These are phyloP conservation scores for Piprites chloris DNA, from an alignment of 2,113 vertebrate species.

Conservation along the genomic window DNA sequence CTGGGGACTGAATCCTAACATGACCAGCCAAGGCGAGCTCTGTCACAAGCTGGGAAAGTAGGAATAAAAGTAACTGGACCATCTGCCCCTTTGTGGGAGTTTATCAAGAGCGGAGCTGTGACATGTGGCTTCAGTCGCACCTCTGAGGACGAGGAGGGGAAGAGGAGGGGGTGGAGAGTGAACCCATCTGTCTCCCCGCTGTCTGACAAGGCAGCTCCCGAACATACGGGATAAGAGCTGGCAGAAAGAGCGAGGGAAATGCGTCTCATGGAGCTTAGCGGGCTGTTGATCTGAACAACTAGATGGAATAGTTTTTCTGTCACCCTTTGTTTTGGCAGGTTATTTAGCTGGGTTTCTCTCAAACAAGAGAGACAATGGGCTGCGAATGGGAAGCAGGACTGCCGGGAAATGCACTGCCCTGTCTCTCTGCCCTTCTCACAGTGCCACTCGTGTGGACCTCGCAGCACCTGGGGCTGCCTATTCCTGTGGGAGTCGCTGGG, in stretches of 20 bases:
- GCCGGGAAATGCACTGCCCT: neutral
- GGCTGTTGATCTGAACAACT: neutral
- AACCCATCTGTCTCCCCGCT: conserved; percentile 20
- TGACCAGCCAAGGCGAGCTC: neutral
- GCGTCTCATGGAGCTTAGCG: neutral
- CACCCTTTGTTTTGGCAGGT: neutral
- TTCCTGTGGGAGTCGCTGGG: neutral
- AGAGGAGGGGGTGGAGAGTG: neutral
- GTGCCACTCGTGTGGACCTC: fast-evolving
- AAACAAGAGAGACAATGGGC: neutral
- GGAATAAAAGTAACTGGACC: neutral
- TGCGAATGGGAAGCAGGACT: neutral
- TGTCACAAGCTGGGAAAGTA: neutral
- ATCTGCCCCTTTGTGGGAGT: neutral
- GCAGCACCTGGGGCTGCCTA: fast-evolving
- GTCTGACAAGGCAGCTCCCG: neutral
- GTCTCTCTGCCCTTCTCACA: neutral
- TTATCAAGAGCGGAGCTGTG: neutral
- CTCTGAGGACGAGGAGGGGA: conserved; percentile 4
- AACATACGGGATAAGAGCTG: neutral
- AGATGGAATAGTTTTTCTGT: neutral
- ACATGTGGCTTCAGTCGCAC: neutral
- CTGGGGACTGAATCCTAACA: neutral
- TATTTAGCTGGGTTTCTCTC: neutral
- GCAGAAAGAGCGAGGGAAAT: neutral